Percentiles rank a stretch among this genome's conserved stretches.
Conservation (phyloP, 2,888 invertebrate species). For the Oxyscelio sp. region DNA sequence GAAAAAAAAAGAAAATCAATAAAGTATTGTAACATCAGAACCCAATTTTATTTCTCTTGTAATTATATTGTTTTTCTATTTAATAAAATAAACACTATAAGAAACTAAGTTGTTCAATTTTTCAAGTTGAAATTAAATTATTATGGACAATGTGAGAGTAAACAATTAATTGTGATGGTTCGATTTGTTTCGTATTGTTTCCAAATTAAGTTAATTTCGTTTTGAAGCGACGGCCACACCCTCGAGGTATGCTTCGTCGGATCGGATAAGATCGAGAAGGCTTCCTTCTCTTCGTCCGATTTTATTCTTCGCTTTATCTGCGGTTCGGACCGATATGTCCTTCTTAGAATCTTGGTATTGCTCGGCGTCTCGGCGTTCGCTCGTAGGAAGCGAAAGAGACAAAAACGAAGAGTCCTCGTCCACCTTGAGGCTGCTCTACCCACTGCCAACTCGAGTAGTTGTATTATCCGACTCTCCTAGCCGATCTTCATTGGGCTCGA, state of each 20-base stretch:
- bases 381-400: conserved; percentile 73
- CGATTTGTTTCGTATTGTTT: conserved; percentile 14
- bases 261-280: conserved; percentile 76
- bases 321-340: conserved; percentile 71
- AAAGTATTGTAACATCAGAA: too few relatives aligned
- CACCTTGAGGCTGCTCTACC: conserved; percentile 73
- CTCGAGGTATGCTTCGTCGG: conserved; percentile 70
- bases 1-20: too few relatives aligned
- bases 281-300: conserved; percentile 76
- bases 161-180: conserved; percentile 3
- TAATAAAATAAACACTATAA: too few relatives aligned
- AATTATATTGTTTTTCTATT: too few relatives aligned
- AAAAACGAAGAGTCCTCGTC: conserved; percentile 71
- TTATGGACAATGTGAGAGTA: too few relatives aligned
- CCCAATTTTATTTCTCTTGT: too few relatives aligned
- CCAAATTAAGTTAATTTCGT: conserved; percentile 46
- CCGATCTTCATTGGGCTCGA: conserved; percentile 36
- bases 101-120: too few relatives aligned
- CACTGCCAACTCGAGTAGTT: conserved; percentile 61
- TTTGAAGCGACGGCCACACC: conserved; percentile 72
- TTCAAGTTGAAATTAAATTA: too few relatives aligned
- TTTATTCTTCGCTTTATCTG: conserved; percentile 77
- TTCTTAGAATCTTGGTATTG: conserved; percentile 69
- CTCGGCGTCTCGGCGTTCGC: conserved; percentile 56
- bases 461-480: conserved; percentile 12